phyloP scores from a whole-genome alignment of 2,113 vertebrate species.

The Neogale vison region DNA sequence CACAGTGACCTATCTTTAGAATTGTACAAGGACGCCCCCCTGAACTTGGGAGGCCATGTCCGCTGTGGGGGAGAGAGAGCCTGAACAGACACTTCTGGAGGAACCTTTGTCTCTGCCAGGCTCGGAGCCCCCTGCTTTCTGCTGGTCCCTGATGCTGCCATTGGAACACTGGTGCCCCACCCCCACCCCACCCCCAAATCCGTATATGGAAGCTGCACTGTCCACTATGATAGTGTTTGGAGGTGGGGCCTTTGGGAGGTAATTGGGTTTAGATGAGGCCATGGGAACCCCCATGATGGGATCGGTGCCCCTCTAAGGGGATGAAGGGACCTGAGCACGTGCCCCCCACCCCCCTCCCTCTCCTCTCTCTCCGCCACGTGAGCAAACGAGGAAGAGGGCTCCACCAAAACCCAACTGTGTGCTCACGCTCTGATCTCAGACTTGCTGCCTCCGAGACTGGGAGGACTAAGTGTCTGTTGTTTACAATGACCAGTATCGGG shows the following conservation, averaged over 20 bases:
- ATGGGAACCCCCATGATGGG: neutral
- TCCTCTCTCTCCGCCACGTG: too few relatives aligned
- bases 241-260: neutral
- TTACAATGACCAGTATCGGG: neutral
- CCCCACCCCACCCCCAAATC: too few relatives aligned
- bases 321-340: neutral
- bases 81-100: neutral
- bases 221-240: neutral
- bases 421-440: neutral
- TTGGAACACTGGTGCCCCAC: neutral
- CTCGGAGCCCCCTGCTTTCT: neutral
- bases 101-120: neutral
- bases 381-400: neutral
- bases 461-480: neutral
- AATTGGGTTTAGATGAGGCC: neutral
- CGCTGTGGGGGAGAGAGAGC: neutral
- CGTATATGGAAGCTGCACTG: neutral
- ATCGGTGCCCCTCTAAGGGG: neutral
- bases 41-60: neutral
- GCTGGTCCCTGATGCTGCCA: fast-evolving
- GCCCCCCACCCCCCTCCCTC: neutral
- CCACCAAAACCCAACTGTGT: neutral
- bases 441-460: neutral
- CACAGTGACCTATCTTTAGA: neutral
- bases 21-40: neutral